Base-by-base conservation (phyloP, 2,888 invertebrate genomes). In the Melinopterus prodromus region DNA sequence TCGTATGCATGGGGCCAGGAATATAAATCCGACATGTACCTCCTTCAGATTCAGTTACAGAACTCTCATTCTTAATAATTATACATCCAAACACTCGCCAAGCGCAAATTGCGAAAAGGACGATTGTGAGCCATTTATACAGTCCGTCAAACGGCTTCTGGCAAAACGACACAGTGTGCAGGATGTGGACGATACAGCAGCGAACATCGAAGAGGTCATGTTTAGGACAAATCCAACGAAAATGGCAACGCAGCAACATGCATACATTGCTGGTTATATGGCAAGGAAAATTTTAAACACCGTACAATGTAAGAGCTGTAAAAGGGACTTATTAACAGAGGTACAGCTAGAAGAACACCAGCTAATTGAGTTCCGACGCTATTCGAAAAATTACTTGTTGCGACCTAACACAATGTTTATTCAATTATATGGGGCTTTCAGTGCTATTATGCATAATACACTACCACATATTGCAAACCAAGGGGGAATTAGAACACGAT, bases 241-340 rank as follows among this genome's bases (percentile, higher is more conserved):
- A 26, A 26, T 26, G 26, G 26, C 26, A 26, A 26, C 26, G 26
- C 1, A 26, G 26, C 26, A 26, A 26, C 72, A 72, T 26, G 26
- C 72, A 72, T 72, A 26, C 26, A 72, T 72, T 72, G 16, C 26
- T 15, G 72, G 6, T 14, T 72, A 72, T 16, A 72, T 72, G 72
- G 72, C 72, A 35, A 26, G 72, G 6, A 72, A 26, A 16, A 0
- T 72, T 35, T 26, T 26, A 72, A 15, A 26, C 14, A 16, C 14
- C 14, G 26, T 72, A 16, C 14, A 26, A 72, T 72, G 72, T 26
- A 26, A 15, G 6, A 72, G 16, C 6, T 72, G 72, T 12, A 26
- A 16, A 0, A 26, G 5, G 3, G 16, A 71, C 2, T 12, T 72
- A 7, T 14, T 72, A 7, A 16, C 72, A 7, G 26, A 26, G 36